phyloP scores from a whole-genome alignment of 2,113 vertebrate species.

The Sander lucioperca region DNA sequence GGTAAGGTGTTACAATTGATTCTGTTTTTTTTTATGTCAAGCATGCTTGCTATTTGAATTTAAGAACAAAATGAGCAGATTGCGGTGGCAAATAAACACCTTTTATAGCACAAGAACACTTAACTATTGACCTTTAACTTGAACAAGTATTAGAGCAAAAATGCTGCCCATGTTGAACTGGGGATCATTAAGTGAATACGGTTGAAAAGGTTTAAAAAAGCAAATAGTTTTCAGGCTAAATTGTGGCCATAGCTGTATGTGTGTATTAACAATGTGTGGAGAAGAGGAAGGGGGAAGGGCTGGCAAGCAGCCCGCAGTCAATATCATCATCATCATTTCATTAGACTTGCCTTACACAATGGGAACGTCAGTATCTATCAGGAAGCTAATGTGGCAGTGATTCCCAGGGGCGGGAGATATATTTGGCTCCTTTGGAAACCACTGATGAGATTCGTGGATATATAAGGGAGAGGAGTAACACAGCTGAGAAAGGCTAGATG shows the following conservation, averaged over 20 bases:
- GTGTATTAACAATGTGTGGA: not conserved
- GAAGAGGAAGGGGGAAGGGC: conserved; percentile 27
- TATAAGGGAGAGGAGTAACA: conserved; percentile 33
- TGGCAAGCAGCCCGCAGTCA: conserved; percentile 70
- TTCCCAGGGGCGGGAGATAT: conserved; percentile 70
- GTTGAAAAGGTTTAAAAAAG: not conserved
- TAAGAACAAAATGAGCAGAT: conserved; percentile 10
- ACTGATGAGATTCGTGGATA: conserved; percentile 60
- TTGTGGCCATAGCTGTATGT: conserved; percentile 13
- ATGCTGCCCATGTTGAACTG: not conserved
- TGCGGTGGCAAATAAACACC: not conserved
- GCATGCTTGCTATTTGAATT: conserved; percentile 15
- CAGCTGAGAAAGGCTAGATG: conserved; percentile 26
- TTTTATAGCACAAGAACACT: conserved; percentile 3
- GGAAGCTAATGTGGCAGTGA: conserved; percentile 79
- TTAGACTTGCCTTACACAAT: conserved; percentile 77
- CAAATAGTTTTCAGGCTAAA: not conserved
- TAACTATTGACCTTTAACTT: not conserved
- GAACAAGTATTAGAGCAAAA: not conserved
- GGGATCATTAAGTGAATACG: not conserved
- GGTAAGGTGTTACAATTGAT: conserved; percentile 51
- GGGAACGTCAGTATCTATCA: conserved; percentile 78
- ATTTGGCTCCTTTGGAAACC: conserved; percentile 63
- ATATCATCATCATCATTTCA: conserved; percentile 79
- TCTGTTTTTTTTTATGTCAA: conserved; percentile 42